Percentiles rank a stretch among this genome's conserved stretches.
Conservation (phyloP, 2,888 invertebrate genomes). For the Netelia inedita region DNA sequence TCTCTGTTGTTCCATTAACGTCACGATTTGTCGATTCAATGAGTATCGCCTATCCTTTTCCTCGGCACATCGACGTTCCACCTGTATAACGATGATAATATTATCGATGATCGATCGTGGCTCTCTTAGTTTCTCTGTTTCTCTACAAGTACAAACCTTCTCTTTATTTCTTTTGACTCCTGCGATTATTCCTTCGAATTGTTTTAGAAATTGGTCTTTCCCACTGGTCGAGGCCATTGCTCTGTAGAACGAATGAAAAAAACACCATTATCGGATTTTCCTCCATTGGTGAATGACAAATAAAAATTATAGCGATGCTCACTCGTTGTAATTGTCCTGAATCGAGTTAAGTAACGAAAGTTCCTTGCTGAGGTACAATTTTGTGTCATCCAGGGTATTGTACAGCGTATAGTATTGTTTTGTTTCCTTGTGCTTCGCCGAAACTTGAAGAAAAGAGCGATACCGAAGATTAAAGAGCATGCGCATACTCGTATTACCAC, state of each 20-base stretch:
- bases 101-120: background rate
- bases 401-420: conserved; percentile 98
- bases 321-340: conserved; percentile 95
- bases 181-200: conserved; percentile 95
- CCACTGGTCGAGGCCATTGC: conserved; percentile 93
- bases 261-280: conserved; percentile 20
- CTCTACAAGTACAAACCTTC: conserved; percentile 87
- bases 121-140: background rate
- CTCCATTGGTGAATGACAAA: background rate
- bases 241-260: conserved; percentile 84
- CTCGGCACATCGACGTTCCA: conserved; percentile 88
- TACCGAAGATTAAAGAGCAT: background rate
- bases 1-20: conserved; percentile 90
- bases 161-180: conserved; percentile 94
- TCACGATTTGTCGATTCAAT: conserved; percentile 88
- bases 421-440: conserved; percentile 97
- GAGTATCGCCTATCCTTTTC: conserved; percentile 90
- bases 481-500: background rate
- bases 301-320: conserved; percentile 83
- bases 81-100: conserved; percentile 72
- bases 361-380: conserved; percentile 96
- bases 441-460: conserved; percentile 87
- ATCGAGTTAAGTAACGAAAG: conserved; percentile 95
- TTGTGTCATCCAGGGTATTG: conserved; percentile 98
- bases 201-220: conserved; percentile 95